Percentiles rank a stretch among this genome's conserved stretches.
phyloP scores from a whole-genome alignment of 2,888 invertebrate genomes.

The Germaria angustata region DNA sequence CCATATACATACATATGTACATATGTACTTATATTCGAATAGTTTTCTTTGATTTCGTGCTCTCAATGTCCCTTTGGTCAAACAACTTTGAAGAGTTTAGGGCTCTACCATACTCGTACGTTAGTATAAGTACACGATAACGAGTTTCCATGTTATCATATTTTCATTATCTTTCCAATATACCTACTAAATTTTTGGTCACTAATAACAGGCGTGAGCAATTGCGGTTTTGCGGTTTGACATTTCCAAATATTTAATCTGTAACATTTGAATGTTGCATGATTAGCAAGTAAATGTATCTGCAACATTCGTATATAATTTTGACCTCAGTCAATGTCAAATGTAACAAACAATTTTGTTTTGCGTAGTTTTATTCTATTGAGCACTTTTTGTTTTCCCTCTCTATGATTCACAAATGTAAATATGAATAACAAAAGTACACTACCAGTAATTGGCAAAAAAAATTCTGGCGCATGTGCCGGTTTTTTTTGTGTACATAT shows the following conservation, averaged over 20 bases:
- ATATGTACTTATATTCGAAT: no score
- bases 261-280: constrained; percentile 46
- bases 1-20: no score
- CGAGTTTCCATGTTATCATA: no score
- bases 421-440: constrained; percentile 1
- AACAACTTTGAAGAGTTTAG: no score
- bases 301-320: constrained; percentile 58
- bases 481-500: constrained; percentile 22
- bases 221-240: no score
- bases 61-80: no score
- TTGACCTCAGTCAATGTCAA: constrained; percentile 68
- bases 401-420: constrained; percentile 40
- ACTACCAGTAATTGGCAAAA: neutral
- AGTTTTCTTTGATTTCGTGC: no score
- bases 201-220: neutral
- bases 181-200: constrained; percentile 17
- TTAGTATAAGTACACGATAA: no score
- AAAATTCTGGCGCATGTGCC: constrained; percentile 58
- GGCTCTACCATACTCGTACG: no score
- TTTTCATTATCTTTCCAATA: neutral
- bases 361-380: constrained; percentile 23
- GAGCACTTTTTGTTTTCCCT: constrained; percentile 9
- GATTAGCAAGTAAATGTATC: constrained; percentile 31
- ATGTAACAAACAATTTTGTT: constrained; percentile 12
- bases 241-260: constrained; percentile 38